Evolutionary conservation across 2,888 invertebrate genomes (phyloP).

Genomic region (Ommatoiulus sabulosus): DNA sequence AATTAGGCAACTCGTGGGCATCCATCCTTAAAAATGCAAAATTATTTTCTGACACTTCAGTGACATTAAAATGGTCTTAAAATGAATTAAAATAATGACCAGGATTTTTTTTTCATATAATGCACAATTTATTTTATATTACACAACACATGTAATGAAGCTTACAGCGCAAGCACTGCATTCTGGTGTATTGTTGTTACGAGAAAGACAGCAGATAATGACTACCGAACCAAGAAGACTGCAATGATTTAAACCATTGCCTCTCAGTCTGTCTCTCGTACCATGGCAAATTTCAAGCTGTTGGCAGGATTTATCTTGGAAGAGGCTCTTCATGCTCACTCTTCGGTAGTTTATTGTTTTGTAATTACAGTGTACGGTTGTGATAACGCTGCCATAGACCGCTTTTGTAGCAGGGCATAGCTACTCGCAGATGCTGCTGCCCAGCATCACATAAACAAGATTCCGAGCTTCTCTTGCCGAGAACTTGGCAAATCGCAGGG

Average conservation of each 20-base stretch:
- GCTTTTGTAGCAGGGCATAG: not conserved
- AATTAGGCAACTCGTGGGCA: too few species aligned
- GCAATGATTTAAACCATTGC: not conserved
- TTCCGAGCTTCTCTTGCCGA: not conserved
- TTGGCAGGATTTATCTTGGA: not conserved
- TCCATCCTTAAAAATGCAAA: too few species aligned
- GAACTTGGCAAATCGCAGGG: not conserved
- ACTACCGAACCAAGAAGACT: not conserved
- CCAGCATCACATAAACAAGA: not conserved
- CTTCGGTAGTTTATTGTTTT: not conserved
- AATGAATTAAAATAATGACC: too few species aligned
- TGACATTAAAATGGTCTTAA: too few species aligned
- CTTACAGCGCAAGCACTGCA: too few species aligned
- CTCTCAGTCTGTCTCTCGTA: not conserved
- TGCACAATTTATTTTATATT: too few species aligned
- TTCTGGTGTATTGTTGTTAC: too few species aligned
- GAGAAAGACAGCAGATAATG: too few species aligned
- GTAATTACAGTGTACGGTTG: not conserved
- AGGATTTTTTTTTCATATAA: too few species aligned
- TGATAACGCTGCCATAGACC: not conserved
- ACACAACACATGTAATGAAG: too few species aligned
- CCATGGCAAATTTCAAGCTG: not conserved
- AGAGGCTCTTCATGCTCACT: not conserved
- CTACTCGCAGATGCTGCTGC: not conserved
- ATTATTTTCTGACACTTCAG: too few species aligned